Conservation (phyloP, 2,113 vertebrate genomes). For the Tupaia chinensis region DNA sequence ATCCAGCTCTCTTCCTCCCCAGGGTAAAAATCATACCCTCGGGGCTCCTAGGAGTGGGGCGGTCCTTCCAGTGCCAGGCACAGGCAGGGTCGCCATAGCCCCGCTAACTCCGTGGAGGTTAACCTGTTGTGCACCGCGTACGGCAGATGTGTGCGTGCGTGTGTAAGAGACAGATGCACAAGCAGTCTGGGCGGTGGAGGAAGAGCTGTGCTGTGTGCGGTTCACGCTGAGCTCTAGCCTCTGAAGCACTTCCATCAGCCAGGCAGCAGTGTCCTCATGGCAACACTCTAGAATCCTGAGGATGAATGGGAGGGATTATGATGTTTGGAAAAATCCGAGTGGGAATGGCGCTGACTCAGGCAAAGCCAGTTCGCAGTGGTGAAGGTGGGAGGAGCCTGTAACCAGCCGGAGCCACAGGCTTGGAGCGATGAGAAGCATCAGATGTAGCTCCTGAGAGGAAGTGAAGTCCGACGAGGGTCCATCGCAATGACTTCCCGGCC, state of each 20-base stretch:
- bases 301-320: constrained; percentile 64
- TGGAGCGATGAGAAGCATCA: constrained; percentile 61
- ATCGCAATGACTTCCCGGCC: constrained; percentile 65
- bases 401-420: not conserved
- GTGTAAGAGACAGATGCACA: not conserved
- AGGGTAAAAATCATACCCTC: not conserved
- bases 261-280: constrained; percentile 60
- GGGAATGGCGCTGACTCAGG: constrained; percentile 5
- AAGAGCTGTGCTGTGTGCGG: not conserved
- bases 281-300: constrained; percentile 60
- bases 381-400: not conserved
- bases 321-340: constrained; percentile 64
- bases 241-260: constrained; percentile 1
- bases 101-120: not conserved
- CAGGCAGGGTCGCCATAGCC: not conserved
- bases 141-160: not conserved
- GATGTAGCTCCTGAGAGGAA: not conserved
- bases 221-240: not conserved
- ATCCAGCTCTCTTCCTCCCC: not conserved
- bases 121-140: not conserved
- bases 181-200: not conserved
- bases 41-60: not conserved
- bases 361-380: constrained; percentile 43
- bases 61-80: not conserved
- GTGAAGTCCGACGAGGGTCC: not conserved